Evolutionary conservation across 2,113 vertebrate genomes (phyloP), one percentile per base, ranked within the genome.

Genomic region (Ailurus styani): DNA sequence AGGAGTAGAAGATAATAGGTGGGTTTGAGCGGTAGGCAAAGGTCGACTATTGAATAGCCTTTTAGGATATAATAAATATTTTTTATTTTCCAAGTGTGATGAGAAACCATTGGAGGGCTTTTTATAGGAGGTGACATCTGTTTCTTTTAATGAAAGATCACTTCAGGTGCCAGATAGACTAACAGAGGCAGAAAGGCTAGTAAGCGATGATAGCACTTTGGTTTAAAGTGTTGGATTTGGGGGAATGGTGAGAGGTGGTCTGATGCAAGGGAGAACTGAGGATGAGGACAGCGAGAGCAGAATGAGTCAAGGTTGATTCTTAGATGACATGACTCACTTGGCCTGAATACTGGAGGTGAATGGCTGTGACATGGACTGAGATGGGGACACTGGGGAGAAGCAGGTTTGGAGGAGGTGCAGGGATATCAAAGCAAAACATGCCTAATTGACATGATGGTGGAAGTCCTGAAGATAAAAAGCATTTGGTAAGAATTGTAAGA

Each of bases 11-110:
- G 64, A 11, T 73, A 93, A 64, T 29, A 55, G 21, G n/a, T 68
- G 64, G 27, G 40, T 78, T 94, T 77, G 18, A 95, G 72, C 91
- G 11, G 9, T 77, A 45, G 52, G 23, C 11, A 50, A 84, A 40
- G 75, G 21, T 75, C 64, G 90, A 66, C 79, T 93, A 79, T 6
- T 54, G 15, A 95, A 72, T 40, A 87, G 37, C 25, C 37, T 81
- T 95, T 95, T 96, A 75, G 52, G 42, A 42, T 45, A 29, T 77
- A 96, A 27, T 85, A 66, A 85, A 55, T 90, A 47, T 73, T 73
- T 75, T 91, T 77, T 66, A 18, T 81, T 96, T 93, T 75, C 55
- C n/a, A 47, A 75, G 7, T 84, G 21, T 81, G 70, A 92, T 64
- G 20, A 34, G 81, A 90, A 96, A n/a, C 25, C 40, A 37, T 55